Base-by-base conservation (phyloP, 2,113 vertebrate genomes). In the Bostrychus sinensis region DNA sequence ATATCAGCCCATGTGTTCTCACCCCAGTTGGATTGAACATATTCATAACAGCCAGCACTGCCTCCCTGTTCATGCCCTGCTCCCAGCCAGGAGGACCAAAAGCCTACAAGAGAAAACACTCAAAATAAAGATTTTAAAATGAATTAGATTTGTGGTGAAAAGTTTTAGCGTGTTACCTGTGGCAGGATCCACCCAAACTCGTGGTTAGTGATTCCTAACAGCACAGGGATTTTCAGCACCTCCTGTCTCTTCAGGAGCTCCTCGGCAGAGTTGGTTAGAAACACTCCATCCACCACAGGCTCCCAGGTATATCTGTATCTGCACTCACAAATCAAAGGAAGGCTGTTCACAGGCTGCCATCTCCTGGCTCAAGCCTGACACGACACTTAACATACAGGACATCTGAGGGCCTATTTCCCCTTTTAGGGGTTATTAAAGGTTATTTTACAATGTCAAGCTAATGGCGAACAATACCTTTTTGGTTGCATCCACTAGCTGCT, bases 171-270 rank as follows among this genome's bases (percentile, higher is more conserved):
- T 22, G 72, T 73, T 57, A 85, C 89, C 85, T 73, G 34, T 76
- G 86, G 66, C 3, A 94, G 28, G 8, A 92, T 1, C 93, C 92
- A 94, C 45, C 93, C 88, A 48, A 83, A 93, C 68, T 95, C 94
- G 56, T 95, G 85, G 32, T 92, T 93, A 68, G 91, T 95, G 12
- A 91, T 62, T 19, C 94, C 93, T 43, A 93, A 51, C 67, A 95
- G 83, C 54, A 93, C 90, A 0, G 94, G 91, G 39, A 95, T 73
- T 36, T 84, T 77, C 4, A 81, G 46, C 56, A 95, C 82, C 7
- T 91, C 77, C 0, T 83, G 82, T 53, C 37, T 89, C 46, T 85
- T 86, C 25, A 95, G 62, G 1, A 94, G 58, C 7, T 89, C 85
- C 30, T 88, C 82, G 0, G 89, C 78, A 1, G 84, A 56, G 12